Percentiles rank a stretch among this genome's conserved stretches.
Evolutionary conservation across 2,888 invertebrate species (phyloP).

Genomic region (Rhodophaea formosa): DNA sequence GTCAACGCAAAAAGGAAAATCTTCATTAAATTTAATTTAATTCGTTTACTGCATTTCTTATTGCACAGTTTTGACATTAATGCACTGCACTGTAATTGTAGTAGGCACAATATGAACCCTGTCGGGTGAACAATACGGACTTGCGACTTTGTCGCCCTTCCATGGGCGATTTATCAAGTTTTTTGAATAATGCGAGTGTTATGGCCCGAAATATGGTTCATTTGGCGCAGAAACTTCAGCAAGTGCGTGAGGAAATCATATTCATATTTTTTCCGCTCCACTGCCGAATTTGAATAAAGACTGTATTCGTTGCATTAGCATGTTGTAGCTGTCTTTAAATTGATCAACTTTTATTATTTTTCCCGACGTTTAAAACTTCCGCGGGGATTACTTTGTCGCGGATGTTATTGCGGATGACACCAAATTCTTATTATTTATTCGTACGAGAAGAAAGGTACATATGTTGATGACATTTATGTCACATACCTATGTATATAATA

Average conservation of each 20-base stretch:
- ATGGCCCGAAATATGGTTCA: slow-evolving; percentile 78
- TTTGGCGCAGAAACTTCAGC: slow-evolving; percentile 73
- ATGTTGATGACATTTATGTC: too few species aligned
- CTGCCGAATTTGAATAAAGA: slow-evolving; percentile 74
- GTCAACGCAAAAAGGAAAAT: too few species aligned
- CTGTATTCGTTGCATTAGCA: slow-evolving; percentile 39
- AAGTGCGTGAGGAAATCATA: slow-evolving; percentile 75
- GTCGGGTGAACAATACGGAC: too few species aligned
- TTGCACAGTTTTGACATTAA: too few species aligned
- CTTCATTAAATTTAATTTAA: too few species aligned
- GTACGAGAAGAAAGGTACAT: too few species aligned
- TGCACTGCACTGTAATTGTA: too few species aligned
- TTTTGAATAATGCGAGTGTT: slow-evolving; percentile 77
- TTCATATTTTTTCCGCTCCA: slow-evolving; percentile 79
- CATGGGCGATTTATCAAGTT: slow-evolving; percentile 38
- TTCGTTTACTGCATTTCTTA: too few species aligned
- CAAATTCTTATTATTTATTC: neutral
- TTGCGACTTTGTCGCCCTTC: slow-evolving; percentile 26
- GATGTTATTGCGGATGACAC: slow-evolving; percentile 3
- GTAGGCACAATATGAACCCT: too few species aligned
- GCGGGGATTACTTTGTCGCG: slow-evolving; percentile 1
- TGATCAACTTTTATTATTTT: slow-evolving; percentile 20
- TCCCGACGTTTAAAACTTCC: slow-evolving; percentile 12
- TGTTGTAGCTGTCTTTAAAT: slow-evolving; percentile 26
- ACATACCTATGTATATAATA: too few species aligned